Conservation (phyloP, 1,140 invertebrate genomes). For the Manduca sexta region DNA sequence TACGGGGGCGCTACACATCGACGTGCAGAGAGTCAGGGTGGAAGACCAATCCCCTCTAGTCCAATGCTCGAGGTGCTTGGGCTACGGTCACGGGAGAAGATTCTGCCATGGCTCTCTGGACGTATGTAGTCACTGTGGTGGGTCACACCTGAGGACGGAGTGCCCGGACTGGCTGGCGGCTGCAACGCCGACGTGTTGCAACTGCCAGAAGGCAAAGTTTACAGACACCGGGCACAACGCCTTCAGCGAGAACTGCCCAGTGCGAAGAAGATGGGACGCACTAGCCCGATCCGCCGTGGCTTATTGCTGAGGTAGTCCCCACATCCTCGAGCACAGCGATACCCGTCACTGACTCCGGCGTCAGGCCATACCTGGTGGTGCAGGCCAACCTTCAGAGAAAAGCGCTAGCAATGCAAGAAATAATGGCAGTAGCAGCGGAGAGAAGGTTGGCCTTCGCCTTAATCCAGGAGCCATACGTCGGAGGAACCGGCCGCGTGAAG, state of each 20-base stretch:
- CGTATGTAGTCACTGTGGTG: constrained; percentile 13
- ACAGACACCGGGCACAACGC: constrained; percentile 2
- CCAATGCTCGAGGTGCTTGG: constrained; percentile 1
- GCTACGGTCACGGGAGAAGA: constrained; percentile 3
- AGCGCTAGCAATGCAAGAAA: constrained; percentile 7
- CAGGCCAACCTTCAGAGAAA: constrained; percentile 14
- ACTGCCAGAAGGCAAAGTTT: constrained; percentile 4
- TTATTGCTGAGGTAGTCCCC: not conserved
- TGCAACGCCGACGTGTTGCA: constrained; percentile 5
- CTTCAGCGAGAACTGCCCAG: constrained; percentile 4
- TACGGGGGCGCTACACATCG: not conserved
- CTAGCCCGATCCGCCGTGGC: not conserved
- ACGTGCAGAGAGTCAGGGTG: not conserved
- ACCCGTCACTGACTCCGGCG: not conserved
- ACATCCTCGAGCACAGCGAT: not conserved
- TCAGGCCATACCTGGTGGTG: not conserved
- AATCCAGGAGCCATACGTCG: constrained; percentile 14
- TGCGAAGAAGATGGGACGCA: constrained; percentile 1
- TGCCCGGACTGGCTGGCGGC: not conserved
- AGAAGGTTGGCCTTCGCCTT: not conserved
- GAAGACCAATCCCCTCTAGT: constrained; percentile 1
- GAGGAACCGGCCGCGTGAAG: not conserved
- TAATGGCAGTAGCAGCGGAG: constrained; percentile 1
- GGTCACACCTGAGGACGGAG: constrained; percentile 3
- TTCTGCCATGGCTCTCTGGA: constrained; percentile 5